Evolutionary conservation across 2,888 invertebrate genomes (phyloP).

Genomic region (Hypomecis punctinalis): DNA sequence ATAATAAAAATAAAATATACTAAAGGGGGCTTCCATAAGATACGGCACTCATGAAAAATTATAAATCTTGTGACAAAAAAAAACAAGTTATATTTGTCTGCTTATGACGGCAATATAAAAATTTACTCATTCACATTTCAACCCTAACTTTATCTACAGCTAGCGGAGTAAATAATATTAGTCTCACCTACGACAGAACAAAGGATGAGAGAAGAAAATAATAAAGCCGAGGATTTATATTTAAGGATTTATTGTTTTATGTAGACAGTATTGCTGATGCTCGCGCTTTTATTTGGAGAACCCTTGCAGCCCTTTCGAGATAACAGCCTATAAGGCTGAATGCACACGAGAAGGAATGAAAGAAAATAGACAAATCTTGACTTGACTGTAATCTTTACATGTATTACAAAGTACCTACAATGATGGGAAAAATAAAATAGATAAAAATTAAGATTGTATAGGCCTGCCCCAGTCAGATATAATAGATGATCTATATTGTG

Average conservation of each 20-base stretch:
- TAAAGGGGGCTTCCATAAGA: too few species aligned
- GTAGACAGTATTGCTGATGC: slow-evolving; percentile 37
- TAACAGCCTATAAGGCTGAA: slow-evolving; percentile 53
- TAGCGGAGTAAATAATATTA: slow-evolving; percentile 26
- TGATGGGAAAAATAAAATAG: too few species aligned
- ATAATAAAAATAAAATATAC: too few species aligned
- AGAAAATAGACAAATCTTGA: too few species aligned
- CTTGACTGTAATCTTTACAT: too few species aligned
- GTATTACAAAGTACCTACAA: too few species aligned
- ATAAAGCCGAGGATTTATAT: slow-evolving; percentile 37
- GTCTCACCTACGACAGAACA: slow-evolving; percentile 23
- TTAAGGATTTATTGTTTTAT: slow-evolving; percentile 41
- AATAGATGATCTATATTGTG: too few species aligned
- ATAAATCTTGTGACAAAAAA: too few species aligned
- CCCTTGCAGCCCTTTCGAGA: slow-evolving; percentile 59
- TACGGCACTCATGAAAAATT: too few species aligned
- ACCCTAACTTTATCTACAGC: slow-evolving; percentile 16
- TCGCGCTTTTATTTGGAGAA: slow-evolving; percentile 56
- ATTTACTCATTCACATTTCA: not conserved
- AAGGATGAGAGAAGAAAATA: slow-evolving; percentile 28
- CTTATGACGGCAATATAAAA: not conserved
- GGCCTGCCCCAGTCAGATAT: too few species aligned
- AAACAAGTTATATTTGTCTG: too few species aligned
- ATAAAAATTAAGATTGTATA: too few species aligned
- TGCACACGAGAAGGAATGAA: slow-evolving; percentile 6